A percentile compares a stretch with the other conserved stretches of the same genome.
These are phyloP conservation scores for Eubasilissa splendida DNA, from an alignment of 2,888 invertebrate species.

Conservation along the genomic window DNA sequence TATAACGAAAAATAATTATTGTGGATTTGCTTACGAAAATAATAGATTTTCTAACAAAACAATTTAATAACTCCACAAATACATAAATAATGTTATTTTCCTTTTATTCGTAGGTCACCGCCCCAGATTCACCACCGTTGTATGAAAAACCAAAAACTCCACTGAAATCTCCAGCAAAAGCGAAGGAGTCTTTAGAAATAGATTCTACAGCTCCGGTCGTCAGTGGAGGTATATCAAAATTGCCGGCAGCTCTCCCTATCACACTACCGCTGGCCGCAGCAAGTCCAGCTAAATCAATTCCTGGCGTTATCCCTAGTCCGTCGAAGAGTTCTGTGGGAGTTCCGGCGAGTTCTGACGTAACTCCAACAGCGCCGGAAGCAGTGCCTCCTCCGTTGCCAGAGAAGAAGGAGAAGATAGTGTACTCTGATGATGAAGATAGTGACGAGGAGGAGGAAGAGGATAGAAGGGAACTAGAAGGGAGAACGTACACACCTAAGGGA, in stretches of 20 bases:
- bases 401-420: slow-evolving; percentile 65
- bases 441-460: slow-evolving; percentile 81
- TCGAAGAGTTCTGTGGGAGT: not conserved
- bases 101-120: slow-evolving; percentile 31
- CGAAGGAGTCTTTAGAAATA: too few relatives aligned
- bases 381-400: slow-evolving; percentile 40
- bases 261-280: not conserved
- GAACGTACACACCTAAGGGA: slow-evolving; percentile 84
- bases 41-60: not conserved
- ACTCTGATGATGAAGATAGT: slow-evolving; percentile 74
- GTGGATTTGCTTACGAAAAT: not conserved
- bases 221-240: not conserved
- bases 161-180: too few relatives aligned
- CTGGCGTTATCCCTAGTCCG: not conserved
- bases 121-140: slow-evolving; percentile 36
- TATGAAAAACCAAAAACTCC: slow-evolving; percentile 39
- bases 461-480: slow-evolving; percentile 84
- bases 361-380: slow-evolving; percentile 40
- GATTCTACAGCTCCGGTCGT: not conserved
- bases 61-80: not conserved
- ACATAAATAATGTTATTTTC: not conserved
- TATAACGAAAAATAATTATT: slow-evolving; percentile 17
- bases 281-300: slow-evolving; percentile 11
- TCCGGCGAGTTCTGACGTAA: not conserved
- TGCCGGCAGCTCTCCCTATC: slow-evolving; percentile 8